These are phyloP conservation scores for Piprites chloris DNA, from an alignment of 2,113 vertebrate genomes.

Conservation along the genomic window DNA sequence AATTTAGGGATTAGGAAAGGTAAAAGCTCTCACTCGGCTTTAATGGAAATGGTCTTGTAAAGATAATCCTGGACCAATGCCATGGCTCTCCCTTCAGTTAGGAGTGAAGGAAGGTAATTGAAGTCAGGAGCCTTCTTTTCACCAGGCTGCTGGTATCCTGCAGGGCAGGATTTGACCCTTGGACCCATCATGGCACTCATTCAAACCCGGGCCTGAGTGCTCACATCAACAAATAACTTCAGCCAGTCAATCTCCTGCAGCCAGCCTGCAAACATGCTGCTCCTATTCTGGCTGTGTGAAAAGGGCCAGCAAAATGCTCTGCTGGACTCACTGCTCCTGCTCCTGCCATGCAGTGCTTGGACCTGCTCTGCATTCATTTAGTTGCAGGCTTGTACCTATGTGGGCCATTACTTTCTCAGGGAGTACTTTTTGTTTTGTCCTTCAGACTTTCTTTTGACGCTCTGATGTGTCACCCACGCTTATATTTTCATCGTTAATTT, in stretches of 20 bases:
- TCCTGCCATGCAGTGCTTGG: neutral
- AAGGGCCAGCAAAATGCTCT: neutral
- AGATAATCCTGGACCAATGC: neutral
- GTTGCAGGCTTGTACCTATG: neutral
- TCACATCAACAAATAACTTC: neutral
- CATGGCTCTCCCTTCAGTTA: neutral
- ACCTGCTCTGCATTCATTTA: neutral
- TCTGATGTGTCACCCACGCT: neutral
- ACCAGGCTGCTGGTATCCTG: neutral
- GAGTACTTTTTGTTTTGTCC: neutral
- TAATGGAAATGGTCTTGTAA: neutral
- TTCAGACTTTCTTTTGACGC: neutral
- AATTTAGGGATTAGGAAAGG: neutral
- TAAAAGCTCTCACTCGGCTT: neutral
- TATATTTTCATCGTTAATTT: neutral
- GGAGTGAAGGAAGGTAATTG: neutral
- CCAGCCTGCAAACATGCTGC: neutral
- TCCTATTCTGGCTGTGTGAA: neutral
- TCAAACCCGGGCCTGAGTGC: neutral
- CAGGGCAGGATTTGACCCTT: neutral
- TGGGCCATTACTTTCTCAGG: neutral
- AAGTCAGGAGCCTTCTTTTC: neutral
- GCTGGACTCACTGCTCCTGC: neutral
- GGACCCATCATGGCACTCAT: neutral
- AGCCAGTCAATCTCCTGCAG: neutral